Evolutionary conservation across 2,797 vertebrate genomes (phyloP), one percentile per base, ranked within the genome.

Genomic region (Scolopax bukidnonensis): DNA sequence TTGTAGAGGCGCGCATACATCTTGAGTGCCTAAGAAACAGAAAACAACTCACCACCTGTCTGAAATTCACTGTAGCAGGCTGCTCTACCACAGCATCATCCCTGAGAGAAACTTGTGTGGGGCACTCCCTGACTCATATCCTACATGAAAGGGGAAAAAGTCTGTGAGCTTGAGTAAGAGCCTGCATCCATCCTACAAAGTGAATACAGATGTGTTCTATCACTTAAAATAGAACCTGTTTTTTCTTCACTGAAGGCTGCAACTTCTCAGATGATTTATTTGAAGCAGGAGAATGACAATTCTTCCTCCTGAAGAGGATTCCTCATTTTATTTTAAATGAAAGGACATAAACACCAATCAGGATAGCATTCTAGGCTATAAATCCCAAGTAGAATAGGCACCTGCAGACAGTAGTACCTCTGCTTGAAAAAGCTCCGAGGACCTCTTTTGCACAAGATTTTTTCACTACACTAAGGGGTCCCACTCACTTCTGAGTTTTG

Each of bases 191-290:
- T 32, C 38, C 65, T 69, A 33, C 30, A 61, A 73, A 38, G 51
- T 32, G 41, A 92, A 78, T 30, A 69, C 19, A 67, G 41, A 69
- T 75, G 38, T 23, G 32, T 38, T 38, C 27, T 47, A 24, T 28
- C 40, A 69, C 45, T 80, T 69, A 68, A 73, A 86, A 89, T 6
- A 64, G 25, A 77, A 74, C 11, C 30, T 38, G 14, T 36, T 18
- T 88, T 87, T 87, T 88, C 79, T 85, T 65, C 25, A 56, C 30
- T 53, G 71, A 88, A 45, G 40, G 68, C 24, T 40, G 33, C 67
- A 75, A 85, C 63, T 68, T 53, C 59, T 57, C 36, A 70, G 27
- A 8, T 65, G 63, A 92, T 16, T 21, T 65, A 74, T 63, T 28
- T 71, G 32, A 93, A 79, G 71, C 13, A 71, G 23, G 28, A 81